These are phyloP conservation scores for Oreochromis niloticus DNA, from an alignment of 2,113 vertebrate species.

Conservation along the genomic window DNA sequence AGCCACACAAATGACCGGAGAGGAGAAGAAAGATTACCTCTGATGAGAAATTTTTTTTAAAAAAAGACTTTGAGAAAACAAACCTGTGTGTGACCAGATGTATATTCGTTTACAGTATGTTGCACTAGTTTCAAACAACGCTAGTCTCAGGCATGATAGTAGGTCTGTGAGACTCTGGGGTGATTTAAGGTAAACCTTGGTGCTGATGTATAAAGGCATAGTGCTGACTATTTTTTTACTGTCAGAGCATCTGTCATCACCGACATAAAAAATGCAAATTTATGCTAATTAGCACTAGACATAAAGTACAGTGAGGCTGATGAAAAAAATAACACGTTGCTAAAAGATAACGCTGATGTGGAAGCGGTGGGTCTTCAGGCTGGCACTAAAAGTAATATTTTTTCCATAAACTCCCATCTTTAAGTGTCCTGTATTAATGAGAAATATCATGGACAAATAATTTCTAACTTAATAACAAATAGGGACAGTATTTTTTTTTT, in stretches of 20 bases:
- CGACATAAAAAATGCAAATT: neutral
- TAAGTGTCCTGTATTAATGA: neutral
- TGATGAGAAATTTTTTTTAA: neutral
- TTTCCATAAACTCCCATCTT: neutral
- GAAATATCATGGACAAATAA: neutral
- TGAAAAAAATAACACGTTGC: neutral
- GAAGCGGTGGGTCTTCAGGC: neutral
- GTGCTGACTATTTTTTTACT: neutral
- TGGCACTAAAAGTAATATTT: neutral
- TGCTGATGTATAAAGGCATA: neutral
- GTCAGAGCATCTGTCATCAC: neutral
- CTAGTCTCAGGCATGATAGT: neutral
- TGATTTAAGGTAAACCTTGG: neutral
- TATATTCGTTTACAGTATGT: neutral
- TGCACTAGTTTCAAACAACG: rapidly evolving
- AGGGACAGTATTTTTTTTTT: neutral
- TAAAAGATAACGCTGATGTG: neutral
- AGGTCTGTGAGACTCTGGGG: neutral
- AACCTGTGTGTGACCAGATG: neutral
- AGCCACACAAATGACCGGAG: neutral
- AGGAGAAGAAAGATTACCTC: neutral
- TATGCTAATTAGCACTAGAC: neutral
- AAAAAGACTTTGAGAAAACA: no score
- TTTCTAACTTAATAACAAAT: neutral
- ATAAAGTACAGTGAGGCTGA: neutral